phyloP scores from a whole-genome alignment of 2,888 invertebrate genomes.

The Stratiomys singularior region DNA sequence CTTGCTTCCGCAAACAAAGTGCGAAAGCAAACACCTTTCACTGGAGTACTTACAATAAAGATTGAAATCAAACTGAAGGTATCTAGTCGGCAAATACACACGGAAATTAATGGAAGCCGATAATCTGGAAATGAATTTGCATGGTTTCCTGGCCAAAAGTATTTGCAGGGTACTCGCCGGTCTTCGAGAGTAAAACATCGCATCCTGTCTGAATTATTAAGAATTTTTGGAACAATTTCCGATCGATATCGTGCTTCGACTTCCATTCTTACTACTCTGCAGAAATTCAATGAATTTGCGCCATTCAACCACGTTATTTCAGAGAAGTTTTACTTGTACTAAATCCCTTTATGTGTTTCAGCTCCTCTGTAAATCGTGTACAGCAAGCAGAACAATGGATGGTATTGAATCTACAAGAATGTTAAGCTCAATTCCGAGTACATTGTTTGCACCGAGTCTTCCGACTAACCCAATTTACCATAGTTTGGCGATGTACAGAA shows the following conservation, averaged over 20 bases:
- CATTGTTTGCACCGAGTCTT: not conserved
- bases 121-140: not conserved
- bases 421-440: not conserved
- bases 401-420: not conserved
- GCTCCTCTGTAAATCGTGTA: not conserved
- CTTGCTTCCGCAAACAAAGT: no score
- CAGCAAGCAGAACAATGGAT: conserved; percentile 2
- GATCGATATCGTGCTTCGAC: not conserved
- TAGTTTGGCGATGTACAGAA: not conserved
- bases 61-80: not conserved
- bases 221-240: not conserved
- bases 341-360: not conserved
- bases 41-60: not conserved
- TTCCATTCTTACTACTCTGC: not conserved
- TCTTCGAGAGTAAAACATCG: not conserved
- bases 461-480: not conserved
- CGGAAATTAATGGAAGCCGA: not conserved
- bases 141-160: not conserved
- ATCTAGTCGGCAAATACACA: not conserved
- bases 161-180: not conserved
- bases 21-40: no score
- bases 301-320: not conserved
- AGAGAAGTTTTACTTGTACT: not conserved
- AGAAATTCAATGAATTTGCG: not conserved
- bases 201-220: not conserved